Base-by-base conservation (phyloP, 2,888 invertebrate species). In the Standfussiana lucernea region DNA sequence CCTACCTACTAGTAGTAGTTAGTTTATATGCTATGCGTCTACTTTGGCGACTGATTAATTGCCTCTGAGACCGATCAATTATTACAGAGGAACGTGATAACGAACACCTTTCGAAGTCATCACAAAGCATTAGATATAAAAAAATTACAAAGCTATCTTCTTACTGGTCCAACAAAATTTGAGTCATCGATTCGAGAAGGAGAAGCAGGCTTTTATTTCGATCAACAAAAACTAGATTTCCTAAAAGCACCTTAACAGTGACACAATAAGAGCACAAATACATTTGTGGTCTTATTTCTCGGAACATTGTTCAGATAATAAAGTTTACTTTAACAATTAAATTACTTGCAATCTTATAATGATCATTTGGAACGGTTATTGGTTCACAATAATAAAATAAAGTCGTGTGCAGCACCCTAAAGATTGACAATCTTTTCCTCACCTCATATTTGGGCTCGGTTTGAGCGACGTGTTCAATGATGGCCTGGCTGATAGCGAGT, bases 401-500 rank as follows among this genome's bases (percentile, higher is more conserved):
- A 56, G 13, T 53, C 0, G 28, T 56, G 18, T 56, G n/a, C 56
- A 28, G 13, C 50, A n/a, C n/a, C 11, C 11, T 53, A 50, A n/a
- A 50, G 11, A 50, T 4, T 50, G 10, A 11, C n/a, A n/a, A 15
- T 24, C 8, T 40, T 64, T 37, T 15, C n/a, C 56, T 78, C 59
- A 94, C 95, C 87, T 94, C 90, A 81, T 91, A 94, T 0, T 88
- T 50, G 0, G 92, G 91, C 0, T 68, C 6, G 0, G 11, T n/a
- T 0, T 32, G 4, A 42, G 90, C 90, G 3, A 86, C 78, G 28
- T 89, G 56, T 42, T 94, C 91, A 37, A 96, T 70, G 6, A 96
- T 89, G 1, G 95, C 93, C 47, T 93, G 91, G 79, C 94, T 95
- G 86, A 95, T 89, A 0, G 95, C 95, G 11, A 94, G 77, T 85